Conservation (phyloP, 1,140 invertebrate species). For the Diplogasteroides magnus region DNA sequence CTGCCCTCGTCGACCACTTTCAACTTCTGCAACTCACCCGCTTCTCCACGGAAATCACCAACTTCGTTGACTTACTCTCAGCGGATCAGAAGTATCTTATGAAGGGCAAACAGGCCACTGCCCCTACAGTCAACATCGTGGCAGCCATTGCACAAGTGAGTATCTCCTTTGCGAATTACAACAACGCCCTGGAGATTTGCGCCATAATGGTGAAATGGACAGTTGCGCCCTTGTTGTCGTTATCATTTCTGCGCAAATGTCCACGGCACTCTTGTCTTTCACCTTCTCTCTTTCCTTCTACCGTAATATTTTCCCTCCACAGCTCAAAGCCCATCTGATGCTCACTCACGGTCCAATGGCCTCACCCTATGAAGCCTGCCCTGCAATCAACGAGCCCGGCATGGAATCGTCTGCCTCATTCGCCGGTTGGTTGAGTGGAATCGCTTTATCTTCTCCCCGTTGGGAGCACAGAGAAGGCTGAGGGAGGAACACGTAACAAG, state of each 20-base stretch:
- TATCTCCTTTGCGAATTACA: background rate
- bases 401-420: no score
- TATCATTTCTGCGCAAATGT: no score
- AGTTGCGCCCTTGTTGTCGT: background rate
- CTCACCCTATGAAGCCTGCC: conserved; percentile 28
- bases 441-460: no score
- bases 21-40: conserved; percentile 38
- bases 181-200: background rate
- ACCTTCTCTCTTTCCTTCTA: background rate
- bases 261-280: no score
- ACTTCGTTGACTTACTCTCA: conserved; percentile 34
- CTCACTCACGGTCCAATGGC: conserved; percentile 26
- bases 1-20: conserved; percentile 40
- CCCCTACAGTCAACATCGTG: conserved; percentile 11
- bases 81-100: conserved; percentile 30
- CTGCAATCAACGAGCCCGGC: conserved; percentile 1
- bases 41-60: conserved; percentile 20
- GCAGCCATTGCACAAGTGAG: conserved; percentile 23
- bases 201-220: no score
- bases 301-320: no score
- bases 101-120: background rate
- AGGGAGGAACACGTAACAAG: no score
- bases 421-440: no score
- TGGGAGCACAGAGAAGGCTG: no score
- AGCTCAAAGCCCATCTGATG: conserved; percentile 27